Conservation (phyloP, 2,888 invertebrate species). For the Mythimna ferrago region DNA sequence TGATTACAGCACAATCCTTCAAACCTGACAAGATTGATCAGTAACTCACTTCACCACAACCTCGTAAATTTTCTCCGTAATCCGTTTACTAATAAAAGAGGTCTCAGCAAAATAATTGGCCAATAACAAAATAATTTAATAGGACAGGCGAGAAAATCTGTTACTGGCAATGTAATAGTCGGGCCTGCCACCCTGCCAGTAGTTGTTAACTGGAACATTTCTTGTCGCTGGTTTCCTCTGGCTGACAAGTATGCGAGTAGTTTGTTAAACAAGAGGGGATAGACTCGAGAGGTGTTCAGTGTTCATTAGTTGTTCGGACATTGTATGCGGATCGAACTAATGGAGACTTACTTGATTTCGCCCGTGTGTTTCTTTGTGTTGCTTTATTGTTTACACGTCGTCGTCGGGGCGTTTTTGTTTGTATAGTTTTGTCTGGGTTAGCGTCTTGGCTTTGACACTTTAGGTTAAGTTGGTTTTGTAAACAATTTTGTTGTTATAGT, state of each 20-base stretch:
- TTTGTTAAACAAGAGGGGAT: slow-evolving; percentile 71
- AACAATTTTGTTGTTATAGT: slow-evolving; percentile 10
- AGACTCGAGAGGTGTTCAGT: slow-evolving; percentile 67
- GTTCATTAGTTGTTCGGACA: slow-evolving; percentile 72
- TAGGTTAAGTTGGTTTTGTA: slow-evolving; percentile 11
- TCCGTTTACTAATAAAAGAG: slow-evolving; percentile 53
- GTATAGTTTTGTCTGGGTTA: slow-evolving; percentile 11
- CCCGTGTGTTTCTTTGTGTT: slow-evolving; percentile 37
- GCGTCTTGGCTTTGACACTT: slow-evolving; percentile 28
- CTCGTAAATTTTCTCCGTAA: slow-evolving; percentile 45
- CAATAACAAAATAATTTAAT: slow-evolving; percentile 69
- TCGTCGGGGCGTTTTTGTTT: slow-evolving; percentile 28
- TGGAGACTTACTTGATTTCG: slow-evolving; percentile 51
- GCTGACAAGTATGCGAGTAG: slow-evolving; percentile 75
- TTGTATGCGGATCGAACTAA: slow-evolving; percentile 66
- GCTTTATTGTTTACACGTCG: slow-evolving; percentile 27
- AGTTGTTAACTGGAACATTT: slow-evolving; percentile 77
- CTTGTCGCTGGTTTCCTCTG: slow-evolving; percentile 76
- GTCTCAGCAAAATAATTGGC: slow-evolving; percentile 64
- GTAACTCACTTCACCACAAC: slow-evolving; percentile 33
- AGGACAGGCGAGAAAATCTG: slow-evolving; percentile 69
- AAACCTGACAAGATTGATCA: slow-evolving; percentile 41
- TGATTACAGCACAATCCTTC: slow-evolving; percentile 32
- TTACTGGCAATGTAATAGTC: slow-evolving; percentile 56
- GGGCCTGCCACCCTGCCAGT: slow-evolving; percentile 71